Percentiles rank a stretch among this genome's conserved stretches.
Conservation (phyloP, 2,113 vertebrate species). For the Acrocephalus kingi region DNA sequence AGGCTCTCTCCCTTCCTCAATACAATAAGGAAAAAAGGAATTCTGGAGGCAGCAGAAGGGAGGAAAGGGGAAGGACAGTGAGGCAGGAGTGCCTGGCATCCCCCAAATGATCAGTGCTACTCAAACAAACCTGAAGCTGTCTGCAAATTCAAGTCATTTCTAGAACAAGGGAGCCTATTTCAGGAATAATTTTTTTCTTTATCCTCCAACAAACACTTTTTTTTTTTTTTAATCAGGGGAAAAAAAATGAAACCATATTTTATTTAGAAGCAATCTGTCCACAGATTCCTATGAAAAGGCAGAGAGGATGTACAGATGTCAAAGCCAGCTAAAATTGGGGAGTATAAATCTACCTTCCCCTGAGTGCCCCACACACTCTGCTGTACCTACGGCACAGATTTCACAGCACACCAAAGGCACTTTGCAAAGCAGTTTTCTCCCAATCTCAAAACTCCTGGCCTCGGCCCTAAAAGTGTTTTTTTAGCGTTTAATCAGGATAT, state of each 20-base stretch:
- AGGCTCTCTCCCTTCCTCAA: background rate
- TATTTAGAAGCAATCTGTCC: background rate
- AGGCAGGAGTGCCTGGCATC: background rate
- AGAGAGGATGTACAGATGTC: background rate
- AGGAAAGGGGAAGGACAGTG: background rate
- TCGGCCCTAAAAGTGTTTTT: background rate
- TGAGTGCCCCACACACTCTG: background rate
- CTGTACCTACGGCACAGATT: background rate
- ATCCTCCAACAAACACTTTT: background rate
- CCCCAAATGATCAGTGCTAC: background rate
- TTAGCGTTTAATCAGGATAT: background rate
- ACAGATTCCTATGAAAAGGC: background rate
- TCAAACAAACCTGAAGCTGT: background rate
- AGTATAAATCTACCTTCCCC: background rate
- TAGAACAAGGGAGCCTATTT: background rate
- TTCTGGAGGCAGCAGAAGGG: background rate
- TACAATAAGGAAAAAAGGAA: background rate
- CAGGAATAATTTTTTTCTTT: background rate
- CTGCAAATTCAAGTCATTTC: background rate
- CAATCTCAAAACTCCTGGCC: background rate
- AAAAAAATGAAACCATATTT: background rate
- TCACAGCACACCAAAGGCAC: background rate
- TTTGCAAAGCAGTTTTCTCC: background rate
- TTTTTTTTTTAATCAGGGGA: rapidly evolving
- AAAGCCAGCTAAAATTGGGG: background rate